phyloP scores from a whole-genome alignment of 2,113 vertebrate genomes.

The Sceloporus tristichus region DNA sequence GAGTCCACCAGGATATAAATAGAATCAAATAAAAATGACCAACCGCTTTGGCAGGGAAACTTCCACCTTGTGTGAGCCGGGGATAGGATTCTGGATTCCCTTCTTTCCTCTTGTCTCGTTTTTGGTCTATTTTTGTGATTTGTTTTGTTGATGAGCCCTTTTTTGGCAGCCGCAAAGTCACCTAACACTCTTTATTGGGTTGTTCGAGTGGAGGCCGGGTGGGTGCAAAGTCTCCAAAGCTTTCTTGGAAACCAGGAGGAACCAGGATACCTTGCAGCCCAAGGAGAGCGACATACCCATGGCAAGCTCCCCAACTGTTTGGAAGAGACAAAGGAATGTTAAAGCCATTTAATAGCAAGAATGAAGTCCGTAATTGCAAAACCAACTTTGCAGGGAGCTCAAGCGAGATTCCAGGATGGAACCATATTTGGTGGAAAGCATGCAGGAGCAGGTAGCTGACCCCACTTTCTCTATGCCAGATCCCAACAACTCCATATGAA shows the following conservation, averaged over 20 bases:
- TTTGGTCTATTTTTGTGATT: constrained; percentile 19
- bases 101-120: constrained; percentile 51
- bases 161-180: constrained; percentile 67
- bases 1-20: no score
- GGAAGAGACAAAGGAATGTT: constrained; percentile 71
- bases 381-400: constrained; percentile 73
- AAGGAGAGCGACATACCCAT: constrained; percentile 71
- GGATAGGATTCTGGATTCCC: neutral
- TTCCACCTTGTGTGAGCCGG: no score
- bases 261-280: constrained; percentile 60
- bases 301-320: constrained; percentile 46
- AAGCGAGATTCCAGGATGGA: constrained; percentile 60
- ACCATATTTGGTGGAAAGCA: constrained; percentile 31
- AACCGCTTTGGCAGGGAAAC: no score
- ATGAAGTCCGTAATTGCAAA: constrained; percentile 79
- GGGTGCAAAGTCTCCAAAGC: constrained; percentile 57
- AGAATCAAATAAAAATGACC: no score
- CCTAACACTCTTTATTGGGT: constrained; percentile 70
- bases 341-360: constrained; percentile 71
- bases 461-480: neutral
- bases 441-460: constrained; percentile 40
- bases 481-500: constrained; percentile 42
- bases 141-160: constrained; percentile 53
- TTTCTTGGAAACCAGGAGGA: constrained; percentile 63
- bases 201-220: constrained; percentile 26